phyloP scores from a whole-genome alignment of 2,113 vertebrate species.

The Ochotona princeps region DNA sequence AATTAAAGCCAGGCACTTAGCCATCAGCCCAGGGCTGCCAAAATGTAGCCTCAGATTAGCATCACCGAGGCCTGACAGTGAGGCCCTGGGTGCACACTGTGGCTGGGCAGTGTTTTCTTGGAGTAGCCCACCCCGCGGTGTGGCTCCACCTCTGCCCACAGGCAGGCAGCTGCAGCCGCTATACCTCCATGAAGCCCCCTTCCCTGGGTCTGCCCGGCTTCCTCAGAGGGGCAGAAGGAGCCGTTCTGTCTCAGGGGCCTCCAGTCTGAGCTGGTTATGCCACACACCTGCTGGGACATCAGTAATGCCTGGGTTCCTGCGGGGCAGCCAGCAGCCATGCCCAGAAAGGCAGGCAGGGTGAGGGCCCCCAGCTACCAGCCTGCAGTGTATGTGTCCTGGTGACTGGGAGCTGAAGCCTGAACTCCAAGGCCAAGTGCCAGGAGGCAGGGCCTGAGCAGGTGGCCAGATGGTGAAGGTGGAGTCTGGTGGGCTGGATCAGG shows the following conservation, averaged over 20 bases:
- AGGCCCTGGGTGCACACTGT: rapidly evolving
- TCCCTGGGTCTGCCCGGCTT: neutral
- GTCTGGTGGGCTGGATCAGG: neutral
- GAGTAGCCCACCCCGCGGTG: rapidly evolving
- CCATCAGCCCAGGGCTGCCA: neutral
- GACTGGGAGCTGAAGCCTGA: neutral
- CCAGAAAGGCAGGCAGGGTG: neutral
- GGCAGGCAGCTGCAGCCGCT: neutral
- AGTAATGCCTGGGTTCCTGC: neutral
- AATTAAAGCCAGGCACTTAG: neutral
- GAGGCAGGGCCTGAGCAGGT: neutral
- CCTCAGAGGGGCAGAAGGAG: rapidly evolving
- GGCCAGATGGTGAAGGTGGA: neutral
- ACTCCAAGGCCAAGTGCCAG: no score
- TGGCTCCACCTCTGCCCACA: neutral
- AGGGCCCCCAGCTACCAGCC: neutral
- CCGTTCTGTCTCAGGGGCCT: no score
- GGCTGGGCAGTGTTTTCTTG: neutral
- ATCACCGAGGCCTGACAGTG: no score
- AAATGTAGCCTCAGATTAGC: neutral
- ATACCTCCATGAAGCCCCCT: neutral
- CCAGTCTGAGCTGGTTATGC: no score
- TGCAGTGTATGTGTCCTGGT: neutral
- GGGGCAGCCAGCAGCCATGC: neutral
- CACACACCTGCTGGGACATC: neutral